Evolutionary conservation across 2,113 vertebrate genomes (phyloP), one percentile per base, ranked within the genome.

Genomic region (Dasypus novemcinctus): DNA sequence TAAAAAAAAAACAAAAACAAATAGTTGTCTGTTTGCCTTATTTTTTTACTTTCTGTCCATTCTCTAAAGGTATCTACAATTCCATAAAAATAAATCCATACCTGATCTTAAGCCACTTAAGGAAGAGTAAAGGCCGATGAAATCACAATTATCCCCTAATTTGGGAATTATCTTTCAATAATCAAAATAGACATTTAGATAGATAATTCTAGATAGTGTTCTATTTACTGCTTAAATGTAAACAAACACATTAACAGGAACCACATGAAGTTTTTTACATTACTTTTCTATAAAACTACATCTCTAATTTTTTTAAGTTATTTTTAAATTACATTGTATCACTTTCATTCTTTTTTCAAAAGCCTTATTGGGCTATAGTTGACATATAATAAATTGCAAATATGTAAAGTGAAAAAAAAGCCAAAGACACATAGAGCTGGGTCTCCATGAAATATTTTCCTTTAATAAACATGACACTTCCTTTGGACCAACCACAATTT

Each of bases 141-240:
- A 93, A 66, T 63, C 21, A 20, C 15, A 59, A 27, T 25, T 94
- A 23, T 88, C 41, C 17, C 15, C 12, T 72, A 61, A 17, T 72
- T 84, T 79, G 29, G 31, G 69, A 93, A 92, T 46, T 1, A 46
- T 21, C 68, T 92, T 90, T 84, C 41, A 95, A 25, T 66, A 52
- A 71, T 27, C 43, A n/a, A 78, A 96, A 63, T 7, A 81, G 18
- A 71, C n/a, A 72, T 82, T 17, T 71, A 74, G 31, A 7, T 59
- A 83, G 33, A 63, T 76, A 52, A 95, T 57, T 78, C 43, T 72
- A 64, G 74, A 33, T 84, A 92, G 49, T 31, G 6, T 94, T 82
- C 84, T 72, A 95, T 46, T 92, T 75, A 52, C 23, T 52, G n/a
- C 54, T 81, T 84, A 84, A 90, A 78, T 2, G 81, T 59, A 82